phyloP scores from a whole-genome alignment of 2,797 vertebrate genomes.

The Anableps anableps region DNA sequence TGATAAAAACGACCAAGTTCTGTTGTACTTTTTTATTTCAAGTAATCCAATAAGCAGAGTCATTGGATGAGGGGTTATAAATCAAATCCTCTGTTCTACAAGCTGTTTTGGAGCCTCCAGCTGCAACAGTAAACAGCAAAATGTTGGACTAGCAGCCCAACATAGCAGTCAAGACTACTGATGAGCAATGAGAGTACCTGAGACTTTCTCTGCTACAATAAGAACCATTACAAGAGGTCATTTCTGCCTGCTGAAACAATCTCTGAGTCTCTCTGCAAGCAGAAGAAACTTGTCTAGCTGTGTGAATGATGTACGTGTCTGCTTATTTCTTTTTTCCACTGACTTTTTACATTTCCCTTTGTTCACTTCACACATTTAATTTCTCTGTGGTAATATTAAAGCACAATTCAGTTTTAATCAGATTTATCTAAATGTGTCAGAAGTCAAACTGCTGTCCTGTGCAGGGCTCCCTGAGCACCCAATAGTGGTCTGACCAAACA shows the following conservation, averaged over 20 bases:
- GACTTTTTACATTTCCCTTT: background rate
- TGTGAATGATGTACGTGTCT: background rate
- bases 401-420: background rate
- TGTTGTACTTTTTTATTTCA: too few species aligned
- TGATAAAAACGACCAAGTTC: too few species aligned
- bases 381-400: background rate
- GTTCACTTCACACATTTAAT: background rate
- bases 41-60: too few species aligned
- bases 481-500: background rate
- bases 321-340: background rate
- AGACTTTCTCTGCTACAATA: background rate
- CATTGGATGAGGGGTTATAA: too few species aligned
- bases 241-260: background rate
- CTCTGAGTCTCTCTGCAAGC: background rate
- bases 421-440: constrained; percentile 1
- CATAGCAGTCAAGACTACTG: background rate
- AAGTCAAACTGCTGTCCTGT: constrained; percentile 2
- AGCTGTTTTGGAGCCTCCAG: background rate
- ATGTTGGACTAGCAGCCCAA: background rate
- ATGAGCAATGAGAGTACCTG: background rate
- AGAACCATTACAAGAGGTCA: background rate
- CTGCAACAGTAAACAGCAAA: background rate
- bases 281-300: background rate
- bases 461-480: background rate
- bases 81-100: background rate